Base-by-base conservation (phyloP, 1,140 invertebrate species). In the Samia ricini region DNA sequence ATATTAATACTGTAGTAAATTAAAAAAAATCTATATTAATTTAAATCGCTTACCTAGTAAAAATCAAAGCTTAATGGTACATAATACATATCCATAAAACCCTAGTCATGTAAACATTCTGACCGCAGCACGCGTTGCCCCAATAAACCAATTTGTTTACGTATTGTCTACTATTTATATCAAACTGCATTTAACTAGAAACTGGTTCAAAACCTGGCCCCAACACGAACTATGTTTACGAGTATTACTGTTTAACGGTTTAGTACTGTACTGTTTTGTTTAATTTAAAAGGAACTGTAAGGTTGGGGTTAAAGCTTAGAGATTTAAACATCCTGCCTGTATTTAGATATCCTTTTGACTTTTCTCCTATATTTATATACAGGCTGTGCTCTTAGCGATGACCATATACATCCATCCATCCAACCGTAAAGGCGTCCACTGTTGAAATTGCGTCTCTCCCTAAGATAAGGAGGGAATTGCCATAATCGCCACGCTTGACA, bases 61-160 rank as follows among this genome's bases (percentile, higher is more conserved):
- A 42, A 42, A 42, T 15, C 0, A n/a, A 15, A 42, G 33, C 33
- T 10, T 42, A 42, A 42, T 1, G 8, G n/a, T n/a, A n/a, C n/a
- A 12, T 42, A 42, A 42, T 12, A 42, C 12, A 42, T 42, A 42
- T 12, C 51, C 51, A 52, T 52, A 52, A 52, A 52, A 52, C 19
- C 51, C 0, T 15, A 21, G 51, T 52, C 51, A n/a, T 52, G 10
- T 12, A 52, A 52, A 52, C 51, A 22, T 52, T 21, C 51, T 4
- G 7, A 22, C 51, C 22, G 22, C 51, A 42, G 52, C 59, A 55
- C 42, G 63, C 55, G 64, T 18, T 62, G 68, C 55, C 61, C 69
- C 51, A 70, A 70, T 75, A 72, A 76, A 70, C 68, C 56, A 10
- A 15, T 36, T 12, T 76, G 73, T 72, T 72, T 76, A 76, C 68